Evolutionary conservation across 2,797 vertebrate genomes (phyloP), one percentile per base, ranked within the genome.

Genomic region (Darevskia mixta): DNA sequence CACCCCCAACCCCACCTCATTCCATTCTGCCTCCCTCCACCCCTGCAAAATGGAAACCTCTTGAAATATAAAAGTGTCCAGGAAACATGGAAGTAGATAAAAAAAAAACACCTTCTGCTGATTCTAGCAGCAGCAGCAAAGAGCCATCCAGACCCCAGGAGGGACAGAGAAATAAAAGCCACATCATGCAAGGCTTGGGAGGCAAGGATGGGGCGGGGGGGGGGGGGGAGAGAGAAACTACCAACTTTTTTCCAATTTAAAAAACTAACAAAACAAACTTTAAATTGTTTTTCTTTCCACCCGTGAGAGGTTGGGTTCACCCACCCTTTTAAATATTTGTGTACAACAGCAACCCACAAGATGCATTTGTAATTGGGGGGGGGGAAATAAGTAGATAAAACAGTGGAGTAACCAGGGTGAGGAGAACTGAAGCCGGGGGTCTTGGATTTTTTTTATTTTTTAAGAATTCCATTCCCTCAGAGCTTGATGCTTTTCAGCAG

Each of bases 221-320:
- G 1, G 45, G 49, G 13, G 1, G 45, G 11, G 45, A 3, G 49
- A 55, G 49, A 55, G 17, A 17, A 93, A 91, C 87, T 91, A 67
- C 89, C 64, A 79, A 0, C 41, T 94, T 94, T 94, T 92, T 91
- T 94, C 92, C 83, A 32, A 86, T 32, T 79, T 69, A 76, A 15
- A 94, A 94, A 93, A 76, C 35, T 81, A 87, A 93, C 92, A 55
- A 55, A 55, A 55, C 13, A 55, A 55, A 55, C 66, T 41, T 89
- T 84, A 92, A 0, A 79, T 25, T 87, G 87, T 43, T 77, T 55
- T 6, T 35, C 27, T 27, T 55, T 55, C 73, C 27, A 35, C n/a
- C 49, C 77, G 1, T 2, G 69, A 41, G 79, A 2, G 2, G 38
- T 64, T 69, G 61, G 69, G 76, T 55, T 55, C 49, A 1, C 38